Conservation (phyloP, 1,140 invertebrate species). For the Amphibalanus amphitrite region DNA sequence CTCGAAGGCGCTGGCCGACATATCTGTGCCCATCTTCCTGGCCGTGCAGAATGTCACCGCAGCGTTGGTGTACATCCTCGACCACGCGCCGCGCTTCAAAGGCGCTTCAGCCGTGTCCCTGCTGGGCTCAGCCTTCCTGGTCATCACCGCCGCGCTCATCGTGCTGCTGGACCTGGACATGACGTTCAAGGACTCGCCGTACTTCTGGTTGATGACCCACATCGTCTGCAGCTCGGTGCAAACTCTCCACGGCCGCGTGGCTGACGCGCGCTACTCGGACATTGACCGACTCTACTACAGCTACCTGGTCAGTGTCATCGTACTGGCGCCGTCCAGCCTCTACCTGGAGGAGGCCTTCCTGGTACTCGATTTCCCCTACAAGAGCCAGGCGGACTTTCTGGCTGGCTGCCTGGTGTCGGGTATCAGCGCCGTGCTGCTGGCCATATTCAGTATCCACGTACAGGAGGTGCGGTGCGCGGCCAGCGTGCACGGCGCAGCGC, state of each 20-base stretch:
- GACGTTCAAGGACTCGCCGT: conserved; percentile 21
- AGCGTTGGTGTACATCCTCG: conserved; percentile 20
- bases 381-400: conserved; percentile 20
- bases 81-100: conserved; percentile 14
- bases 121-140: conserved; percentile 1
- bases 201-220: conserved; percentile 23
- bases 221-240: conserved; percentile 19
- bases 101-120: conserved; percentile 5
- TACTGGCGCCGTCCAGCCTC: conserved; percentile 22
- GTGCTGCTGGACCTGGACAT: conserved; percentile 17
- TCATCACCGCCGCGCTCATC: conserved; percentile 12
- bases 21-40: conserved; percentile 20
- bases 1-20: conserved; percentile 24
- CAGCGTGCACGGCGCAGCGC: conserved; percentile 7
- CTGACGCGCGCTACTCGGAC: conserved; percentile 20
- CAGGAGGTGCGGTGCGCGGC: conserved; percentile 8
- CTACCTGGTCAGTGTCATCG: conserved; percentile 23
- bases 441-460: conserved; percentile 18
- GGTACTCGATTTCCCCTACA: conserved; percentile 21
- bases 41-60: conserved; percentile 19
- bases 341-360: conserved; percentile 25
- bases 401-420: conserved; percentile 22
- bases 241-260: conserved; percentile 19
- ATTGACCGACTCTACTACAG: conserved; percentile 21
- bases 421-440: conserved; percentile 19